A percentile compares a stretch with the other conserved stretches of the same genome.
These are phyloP conservation scores for Caenorhabditis plicata DNA, from an alignment of 2,888 invertebrate species.

Conservation along the genomic window DNA sequence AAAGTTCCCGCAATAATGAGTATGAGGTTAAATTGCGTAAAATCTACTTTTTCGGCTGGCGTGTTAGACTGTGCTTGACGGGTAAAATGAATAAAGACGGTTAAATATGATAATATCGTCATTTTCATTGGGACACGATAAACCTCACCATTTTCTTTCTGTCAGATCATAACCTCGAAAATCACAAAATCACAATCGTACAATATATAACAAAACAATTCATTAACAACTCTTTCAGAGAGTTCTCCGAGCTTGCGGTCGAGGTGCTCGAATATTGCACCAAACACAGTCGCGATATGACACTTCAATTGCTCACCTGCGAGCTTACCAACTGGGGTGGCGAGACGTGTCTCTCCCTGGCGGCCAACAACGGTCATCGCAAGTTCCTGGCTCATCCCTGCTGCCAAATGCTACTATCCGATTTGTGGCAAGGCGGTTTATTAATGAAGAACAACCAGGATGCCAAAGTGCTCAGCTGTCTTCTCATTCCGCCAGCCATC, in stretches of 20 bases:
- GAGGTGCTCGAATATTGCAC: constrained; percentile 94
- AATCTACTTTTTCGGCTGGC: too few species aligned
- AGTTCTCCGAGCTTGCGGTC: constrained; percentile 73
- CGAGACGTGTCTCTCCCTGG: constrained; percentile 92
- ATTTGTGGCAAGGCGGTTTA: constrained; percentile 98
- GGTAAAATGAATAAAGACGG: too few species aligned
- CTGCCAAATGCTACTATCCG: constrained; percentile 92
- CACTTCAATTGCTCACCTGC: constrained; percentile 90
- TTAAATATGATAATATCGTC: too few species aligned
- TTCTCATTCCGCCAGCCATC: constrained; percentile 83
- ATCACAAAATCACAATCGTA: too few species aligned
- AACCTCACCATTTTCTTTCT: too few species aligned
- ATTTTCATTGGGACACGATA: too few species aligned
- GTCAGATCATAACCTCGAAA: too few species aligned
- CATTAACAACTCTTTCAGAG: too few species aligned
- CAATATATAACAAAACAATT: too few species aligned
- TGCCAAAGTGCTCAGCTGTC: constrained; percentile 72
- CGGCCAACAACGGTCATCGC: constrained; percentile 87
- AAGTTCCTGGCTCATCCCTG: constrained; percentile 69
- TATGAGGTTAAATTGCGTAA: too few species aligned
- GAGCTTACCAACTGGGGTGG: constrained; percentile 96
- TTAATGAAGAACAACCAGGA: constrained; percentile 75
- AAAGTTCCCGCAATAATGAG: too few species aligned
- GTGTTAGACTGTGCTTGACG: too few species aligned
- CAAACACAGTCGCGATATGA: constrained; percentile 83